A percentile compares a stretch with the other conserved stretches of the same genome.
Conservation (phyloP, 2,113 vertebrate genomes). For the Serilophus lunatus region DNA sequence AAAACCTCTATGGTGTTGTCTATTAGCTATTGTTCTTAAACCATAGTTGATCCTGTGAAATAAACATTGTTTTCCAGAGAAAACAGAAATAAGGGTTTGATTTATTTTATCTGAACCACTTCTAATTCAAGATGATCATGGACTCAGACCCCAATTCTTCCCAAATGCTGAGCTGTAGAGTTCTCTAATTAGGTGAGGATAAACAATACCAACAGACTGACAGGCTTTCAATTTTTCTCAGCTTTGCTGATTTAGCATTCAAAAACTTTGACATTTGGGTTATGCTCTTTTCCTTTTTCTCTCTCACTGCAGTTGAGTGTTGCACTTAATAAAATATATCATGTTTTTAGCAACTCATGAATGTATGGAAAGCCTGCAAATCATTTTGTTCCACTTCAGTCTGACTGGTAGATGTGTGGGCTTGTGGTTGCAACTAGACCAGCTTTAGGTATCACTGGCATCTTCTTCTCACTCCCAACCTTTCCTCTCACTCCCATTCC, state of each 20-base stretch:
- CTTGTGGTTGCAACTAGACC: not conserved
- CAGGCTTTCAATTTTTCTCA: not conserved
- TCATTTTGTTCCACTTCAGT: not conserved
- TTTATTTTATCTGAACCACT: not conserved
- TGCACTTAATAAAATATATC: not conserved
- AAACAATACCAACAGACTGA: not conserved
- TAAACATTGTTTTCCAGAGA: not conserved
- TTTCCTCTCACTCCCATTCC: not conserved
- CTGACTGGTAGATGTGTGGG: not conserved
- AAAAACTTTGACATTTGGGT: not conserved
- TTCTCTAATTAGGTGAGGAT: not conserved
- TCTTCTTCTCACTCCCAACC: not conserved
- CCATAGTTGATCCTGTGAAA: not conserved
- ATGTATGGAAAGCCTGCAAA: not conserved
- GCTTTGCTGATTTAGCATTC: not conserved
- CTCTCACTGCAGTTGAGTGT: not conserved
- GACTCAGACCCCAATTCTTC: not conserved
- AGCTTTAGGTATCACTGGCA: not conserved
- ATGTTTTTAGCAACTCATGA: not conserved
- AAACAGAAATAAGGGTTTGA: not conserved
- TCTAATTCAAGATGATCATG: not conserved
- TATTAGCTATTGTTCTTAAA: not conserved
- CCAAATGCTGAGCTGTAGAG: not conserved
- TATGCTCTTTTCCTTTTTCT: not conserved
- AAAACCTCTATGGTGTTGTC: rapidly evolving